Evolutionary conservation across 2,888 invertebrate species (phyloP), one percentile per base, ranked within the genome.

Genomic region (Drosophila sordidapex): DNA sequence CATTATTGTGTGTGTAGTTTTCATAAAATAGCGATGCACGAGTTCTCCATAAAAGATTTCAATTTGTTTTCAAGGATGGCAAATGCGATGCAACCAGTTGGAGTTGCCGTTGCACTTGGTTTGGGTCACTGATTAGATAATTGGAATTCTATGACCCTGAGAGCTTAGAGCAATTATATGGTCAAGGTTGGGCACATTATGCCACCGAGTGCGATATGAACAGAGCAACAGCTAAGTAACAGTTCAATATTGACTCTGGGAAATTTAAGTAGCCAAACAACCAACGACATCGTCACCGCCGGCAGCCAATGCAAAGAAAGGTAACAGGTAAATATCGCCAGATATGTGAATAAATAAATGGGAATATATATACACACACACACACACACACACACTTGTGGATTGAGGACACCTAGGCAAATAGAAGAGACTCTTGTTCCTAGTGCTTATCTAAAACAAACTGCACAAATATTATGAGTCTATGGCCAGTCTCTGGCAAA

Each of bases 251-350:
- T 89, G 70, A 82, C 80, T 58, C 70, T 87, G 70, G 69, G 71
- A 84, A 82, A 77, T 77, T 72, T 74, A 83, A 87, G 84, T 76
- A 74, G 84, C 65, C 74, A 87, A 85, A 85, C 84, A 85, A 72
- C 38, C 70, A 52, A 58, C 61, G 59, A 48, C 56, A 43, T 36
- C 53, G 33, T 35, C 64, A 46, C 63, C 69, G 51, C 66, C 69
- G 60, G 72, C 81, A 78, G 83, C 78, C 67, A 83, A 81, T 69
- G 85, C 74, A 77, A 85, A 82, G 57, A 71, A 67, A 56, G 8
- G 38, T n/a, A 31, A 63, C 68, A 69, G 54, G 57, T 76, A 85
- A 89, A 87, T 35, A 85, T 46, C 13, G 21, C 27, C 21, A 76
- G 59, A 79, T 74, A 64, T 46, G 48, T 52, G 74, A 59, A 74